Percentiles rank a stretch among this genome's conserved stretches.
These are phyloP conservation scores for Pongo pygmaeus DNA, from an alignment of 2,113 vertebrate species.

Conservation along the genomic window DNA sequence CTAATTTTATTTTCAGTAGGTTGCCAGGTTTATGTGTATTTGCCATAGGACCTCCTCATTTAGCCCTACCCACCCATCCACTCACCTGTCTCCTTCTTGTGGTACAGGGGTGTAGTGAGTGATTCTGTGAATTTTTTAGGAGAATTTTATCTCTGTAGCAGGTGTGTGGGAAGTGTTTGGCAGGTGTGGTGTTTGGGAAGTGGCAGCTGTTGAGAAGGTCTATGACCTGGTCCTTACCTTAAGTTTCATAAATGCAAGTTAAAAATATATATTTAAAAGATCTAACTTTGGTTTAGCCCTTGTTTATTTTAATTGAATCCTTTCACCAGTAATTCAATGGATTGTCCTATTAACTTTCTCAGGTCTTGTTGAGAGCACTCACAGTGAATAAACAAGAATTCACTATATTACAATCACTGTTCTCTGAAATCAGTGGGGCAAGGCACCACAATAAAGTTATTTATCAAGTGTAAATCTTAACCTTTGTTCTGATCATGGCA, in stretches of 20 bases:
- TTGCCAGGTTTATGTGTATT: constrained; percentile 1
- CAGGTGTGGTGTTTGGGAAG: not conserved
- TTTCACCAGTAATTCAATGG: not conserved
- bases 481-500: not conserved
- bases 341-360: not conserved
- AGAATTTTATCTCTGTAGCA: not conserved
- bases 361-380: not conserved
- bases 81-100: not conserved
- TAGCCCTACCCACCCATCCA: not conserved
- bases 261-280: not conserved
- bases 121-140: not conserved
- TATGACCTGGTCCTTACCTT: not conserved
- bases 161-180: not conserved
- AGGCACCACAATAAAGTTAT: not conserved
- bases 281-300: not conserved
- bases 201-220: not conserved
- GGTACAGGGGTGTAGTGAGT: not conserved
- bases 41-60: not conserved
- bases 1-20: constrained; percentile 12
- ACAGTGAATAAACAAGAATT: not conserved
- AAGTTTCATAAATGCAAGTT: not conserved
- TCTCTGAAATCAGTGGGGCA: not conserved
- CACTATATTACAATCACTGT: not conserved
- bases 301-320: constrained; percentile 39
- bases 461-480: not conserved